phyloP scores from a whole-genome alignment of 2,797 vertebrate species.

The Smutsia gigantea region DNA sequence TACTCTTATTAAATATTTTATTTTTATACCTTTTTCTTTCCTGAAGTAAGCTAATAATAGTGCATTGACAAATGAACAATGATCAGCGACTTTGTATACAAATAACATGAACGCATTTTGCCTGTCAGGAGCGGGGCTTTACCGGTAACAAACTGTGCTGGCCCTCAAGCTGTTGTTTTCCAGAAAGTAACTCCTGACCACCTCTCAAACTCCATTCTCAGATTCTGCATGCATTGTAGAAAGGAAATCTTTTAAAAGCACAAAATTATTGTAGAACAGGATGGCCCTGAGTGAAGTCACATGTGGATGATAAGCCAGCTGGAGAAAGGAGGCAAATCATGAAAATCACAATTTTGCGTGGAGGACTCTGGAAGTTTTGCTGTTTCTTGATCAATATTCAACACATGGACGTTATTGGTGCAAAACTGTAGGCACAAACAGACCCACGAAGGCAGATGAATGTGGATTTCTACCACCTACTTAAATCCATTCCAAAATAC shows the following conservation, averaged over 20 bases:
- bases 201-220: conserved; percentile 52
- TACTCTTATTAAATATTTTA: not conserved
- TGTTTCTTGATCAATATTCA: conserved; percentile 75
- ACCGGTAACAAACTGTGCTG: not conserved
- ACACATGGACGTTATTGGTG: conserved; percentile 83
- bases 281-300: conserved; percentile 35
- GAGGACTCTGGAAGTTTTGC: conserved; percentile 55
- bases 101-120: conserved; percentile 51
- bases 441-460: conserved; percentile 64
- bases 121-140: conserved; percentile 35
- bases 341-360: conserved; percentile 67
- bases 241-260: conserved; percentile 65
- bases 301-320: conserved; percentile 36
- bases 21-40: not conserved
- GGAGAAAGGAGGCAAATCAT: not conserved
- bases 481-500: conserved; percentile 62
- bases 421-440: conserved; percentile 75
- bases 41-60: conserved; percentile 57
- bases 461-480: conserved; percentile 59
- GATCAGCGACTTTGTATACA: conserved; percentile 40
- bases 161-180: conserved; percentile 65
- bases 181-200: conserved; percentile 63
- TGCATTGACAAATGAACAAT: conserved; percentile 48
- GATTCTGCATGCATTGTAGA: conserved; percentile 48
- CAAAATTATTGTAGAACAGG: not conserved